Base-by-base conservation (phyloP, 2,888 invertebrate species). In the Phyllotreta striolata region DNA sequence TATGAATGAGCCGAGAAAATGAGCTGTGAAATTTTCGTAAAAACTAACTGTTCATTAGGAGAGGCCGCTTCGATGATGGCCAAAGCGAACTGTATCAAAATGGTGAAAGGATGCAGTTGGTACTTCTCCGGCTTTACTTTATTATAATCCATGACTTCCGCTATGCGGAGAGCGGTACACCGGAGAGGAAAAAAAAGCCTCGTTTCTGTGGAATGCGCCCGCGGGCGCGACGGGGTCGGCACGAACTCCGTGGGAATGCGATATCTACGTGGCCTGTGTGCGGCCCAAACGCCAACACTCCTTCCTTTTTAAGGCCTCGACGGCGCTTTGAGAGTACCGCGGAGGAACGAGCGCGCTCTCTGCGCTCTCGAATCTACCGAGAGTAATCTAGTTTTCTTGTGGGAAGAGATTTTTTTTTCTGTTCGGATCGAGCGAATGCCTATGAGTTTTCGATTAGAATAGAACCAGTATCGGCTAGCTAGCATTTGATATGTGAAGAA, bases 161-260 rank as follows among this genome's bases (percentile, higher is more conserved):
- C 64, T 68, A 66, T 63, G 68, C 64, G 52, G 49, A 60, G 64
- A 62, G 52, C 62, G 54, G 37, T 63, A 55, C 24, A 24, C 24
- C 24, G 24, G 24, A 24, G 4, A 24, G 24, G 24, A 24, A 24
- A 24, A 66, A 68, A 68, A 68, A 68, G 58, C 58, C 61, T 63
- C 62, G 64, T 64, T 66, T 63, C 61, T 59, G 13, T 46, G 65
- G 64, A 68, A 69, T 70, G 60, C 66, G 67, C 70, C 69, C 58
- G 63, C 4, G 52, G 65, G 66, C 70, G 68, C 66, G 56, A 40
- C 51, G 52, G 64, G 68, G 55, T 64, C 62, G 49, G 64, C 70
- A 68, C 71, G 72, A 71, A 65, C 64, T 62, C 56, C 65, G 65
- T 65, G 65, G 65, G 65, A 69, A 69, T 65, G 68, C 56, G 63